These are phyloP conservation scores for Morus bassanus DNA, from an alignment of 2,797 vertebrate genomes.

Conservation along the genomic window DNA sequence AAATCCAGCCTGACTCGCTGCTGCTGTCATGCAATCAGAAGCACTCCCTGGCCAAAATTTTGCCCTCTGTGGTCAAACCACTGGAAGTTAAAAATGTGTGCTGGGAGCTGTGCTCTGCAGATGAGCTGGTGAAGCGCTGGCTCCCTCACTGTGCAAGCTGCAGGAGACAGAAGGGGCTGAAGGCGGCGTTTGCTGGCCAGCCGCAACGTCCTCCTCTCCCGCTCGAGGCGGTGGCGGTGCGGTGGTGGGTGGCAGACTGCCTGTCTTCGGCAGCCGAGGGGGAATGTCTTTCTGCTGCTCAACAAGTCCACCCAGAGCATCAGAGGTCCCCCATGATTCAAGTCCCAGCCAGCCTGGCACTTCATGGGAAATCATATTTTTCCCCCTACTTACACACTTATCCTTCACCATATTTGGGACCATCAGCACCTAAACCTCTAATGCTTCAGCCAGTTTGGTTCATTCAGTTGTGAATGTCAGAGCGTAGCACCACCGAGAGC, in stretches of 20 bases:
- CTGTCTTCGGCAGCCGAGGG: fast-evolving
- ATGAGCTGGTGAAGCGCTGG: not conserved
- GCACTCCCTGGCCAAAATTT: not conserved
- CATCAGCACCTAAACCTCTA: not conserved
- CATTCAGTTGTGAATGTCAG: not conserved
- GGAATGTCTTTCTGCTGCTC: not conserved
- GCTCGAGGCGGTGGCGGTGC: not conserved
- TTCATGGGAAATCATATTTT: fast-evolving
- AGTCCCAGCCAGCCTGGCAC: not conserved
- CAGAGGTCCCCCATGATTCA: not conserved
- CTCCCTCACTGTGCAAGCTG: not conserved
- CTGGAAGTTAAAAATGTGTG: not conserved
- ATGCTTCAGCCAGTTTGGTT: not conserved
- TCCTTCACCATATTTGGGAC: not conserved
- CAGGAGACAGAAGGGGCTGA: not conserved
- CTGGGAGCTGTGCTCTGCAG: not conserved
- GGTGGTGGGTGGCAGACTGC: not conserved
- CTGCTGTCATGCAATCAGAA: not conserved
- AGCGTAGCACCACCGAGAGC: not conserved
- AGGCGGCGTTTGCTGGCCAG: fast-evolving
- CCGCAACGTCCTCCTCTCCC: not conserved
- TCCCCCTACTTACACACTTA: not conserved
- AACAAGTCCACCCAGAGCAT: not conserved
- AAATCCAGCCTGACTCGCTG: not conserved
- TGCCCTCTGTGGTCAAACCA: constrained; percentile 8